Percentiles rank a stretch among this genome's conserved stretches.
Evolutionary conservation across 2,888 invertebrate genomes (phyloP).

Genomic region (Hylaea fasciaria): DNA sequence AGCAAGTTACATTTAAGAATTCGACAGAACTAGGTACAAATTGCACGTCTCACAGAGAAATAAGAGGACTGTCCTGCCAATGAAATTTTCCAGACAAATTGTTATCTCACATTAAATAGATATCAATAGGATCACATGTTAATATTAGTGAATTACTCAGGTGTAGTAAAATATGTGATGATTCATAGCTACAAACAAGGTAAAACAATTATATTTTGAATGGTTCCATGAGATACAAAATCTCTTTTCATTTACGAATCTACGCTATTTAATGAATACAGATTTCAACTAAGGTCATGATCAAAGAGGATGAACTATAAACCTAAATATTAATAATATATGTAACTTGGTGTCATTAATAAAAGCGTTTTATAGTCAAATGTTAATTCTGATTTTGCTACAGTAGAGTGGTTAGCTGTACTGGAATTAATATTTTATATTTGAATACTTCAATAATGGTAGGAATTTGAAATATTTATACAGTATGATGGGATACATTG

Average conservation of each 20-base stretch:
- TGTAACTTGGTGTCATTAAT: no score
- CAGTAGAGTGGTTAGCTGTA: no score
- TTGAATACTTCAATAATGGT: no score
- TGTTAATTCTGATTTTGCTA: no score
- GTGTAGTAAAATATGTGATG: slow-evolving; percentile 5
- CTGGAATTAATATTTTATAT: no score
- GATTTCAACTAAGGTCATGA: no score
- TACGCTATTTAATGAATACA: no score
- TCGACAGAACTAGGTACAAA: slow-evolving; percentile 45
- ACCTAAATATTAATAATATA: no score
- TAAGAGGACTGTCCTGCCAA: slow-evolving; percentile 75
- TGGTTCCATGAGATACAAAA: neutral
- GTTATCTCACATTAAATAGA: slow-evolving; percentile 35
- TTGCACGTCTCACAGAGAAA: slow-evolving; percentile 73
- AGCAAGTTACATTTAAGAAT: slow-evolving; percentile 56
- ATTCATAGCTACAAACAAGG: slow-evolving; percentile 26
- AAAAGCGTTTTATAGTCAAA: no score
- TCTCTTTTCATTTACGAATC: neutral
- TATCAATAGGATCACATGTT: slow-evolving; percentile 25
- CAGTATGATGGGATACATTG: no score
- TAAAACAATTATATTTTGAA: neutral
- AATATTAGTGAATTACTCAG: slow-evolving; percentile 40
- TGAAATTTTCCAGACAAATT: slow-evolving; percentile 79
- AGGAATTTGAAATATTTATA: no score
- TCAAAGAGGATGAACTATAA: no score